phyloP scores from a whole-genome alignment of 2,888 invertebrate genomes.

The Oxycera nigricornis region DNA sequence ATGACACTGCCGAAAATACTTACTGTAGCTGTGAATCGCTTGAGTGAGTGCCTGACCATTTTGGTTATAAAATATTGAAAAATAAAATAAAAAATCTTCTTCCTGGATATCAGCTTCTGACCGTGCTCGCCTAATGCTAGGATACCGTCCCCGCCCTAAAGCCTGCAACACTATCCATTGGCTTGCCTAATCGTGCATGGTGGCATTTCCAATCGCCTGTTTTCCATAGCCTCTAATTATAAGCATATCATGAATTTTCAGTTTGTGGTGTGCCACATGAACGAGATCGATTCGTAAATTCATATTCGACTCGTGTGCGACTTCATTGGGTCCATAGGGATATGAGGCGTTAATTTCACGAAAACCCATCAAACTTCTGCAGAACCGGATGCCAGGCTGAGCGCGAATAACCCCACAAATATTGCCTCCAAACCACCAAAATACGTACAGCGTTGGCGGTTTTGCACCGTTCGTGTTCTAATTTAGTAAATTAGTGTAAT shows the following conservation, averaged over 20 bases:
- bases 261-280: background rate
- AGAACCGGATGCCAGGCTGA: background rate
- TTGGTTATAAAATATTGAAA: no score
- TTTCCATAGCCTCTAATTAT: background rate
- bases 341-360: background rate
- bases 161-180: no score
- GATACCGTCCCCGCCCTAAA: no score
- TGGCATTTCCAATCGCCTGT: no score
- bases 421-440: background rate
- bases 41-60: no score
- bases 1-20: no score
- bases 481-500: conserved; percentile 15
- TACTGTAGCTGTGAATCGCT: no score
- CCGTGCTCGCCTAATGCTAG: no score
- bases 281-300: background rate
- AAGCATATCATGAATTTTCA: background rate
- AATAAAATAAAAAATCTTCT: no score
- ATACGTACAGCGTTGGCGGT: background rate
- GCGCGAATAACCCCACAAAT: background rate
- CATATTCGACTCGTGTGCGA: background rate
- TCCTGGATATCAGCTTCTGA: no score
- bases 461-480: background rate
- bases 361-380: background rate
- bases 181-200: no score
- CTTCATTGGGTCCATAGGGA: background rate